Percentiles rank a stretch among this genome's conserved stretches.
These are phyloP conservation scores for Polypterus bichir DNA, from an alignment of 2,113 vertebrate genomes.

Conservation along the genomic window DNA sequence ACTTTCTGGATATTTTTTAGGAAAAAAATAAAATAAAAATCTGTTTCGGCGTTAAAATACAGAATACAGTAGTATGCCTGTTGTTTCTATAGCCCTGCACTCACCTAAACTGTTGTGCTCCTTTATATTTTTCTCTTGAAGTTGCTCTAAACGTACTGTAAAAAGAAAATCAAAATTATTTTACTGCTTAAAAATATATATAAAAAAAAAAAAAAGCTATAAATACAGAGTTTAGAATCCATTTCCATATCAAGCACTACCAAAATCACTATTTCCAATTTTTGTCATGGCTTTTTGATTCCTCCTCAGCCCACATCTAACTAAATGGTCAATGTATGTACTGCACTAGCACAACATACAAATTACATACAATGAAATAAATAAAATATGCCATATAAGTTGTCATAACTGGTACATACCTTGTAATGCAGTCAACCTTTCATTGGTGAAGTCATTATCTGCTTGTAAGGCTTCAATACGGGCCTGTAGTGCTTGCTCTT, in stretches of 20 bases:
- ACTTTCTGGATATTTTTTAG: too few relatives aligned
- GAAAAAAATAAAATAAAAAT: too few relatives aligned
- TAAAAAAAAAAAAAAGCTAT: neutral
- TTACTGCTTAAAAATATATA: conserved; percentile 47
- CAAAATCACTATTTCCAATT: too few relatives aligned
- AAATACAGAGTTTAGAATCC: too few relatives aligned
- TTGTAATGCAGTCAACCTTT: conserved; percentile 86
- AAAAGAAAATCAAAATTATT: conserved; percentile 67
- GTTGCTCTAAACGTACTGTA: conserved; percentile 94
- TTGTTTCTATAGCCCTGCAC: conserved; percentile 36
- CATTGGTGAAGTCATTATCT: conserved; percentile 96
- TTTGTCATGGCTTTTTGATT: too few relatives aligned
- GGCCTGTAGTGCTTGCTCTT: conserved; percentile 92
- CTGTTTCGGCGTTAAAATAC: too few relatives aligned
- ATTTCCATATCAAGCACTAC: too few relatives aligned
- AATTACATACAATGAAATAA: too few relatives aligned
- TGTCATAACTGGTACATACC: conserved; percentile 39
- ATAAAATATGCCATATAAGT: too few relatives aligned
- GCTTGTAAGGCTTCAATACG: conserved; percentile 94
- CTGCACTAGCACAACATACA: too few relatives aligned
- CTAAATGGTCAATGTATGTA: neutral
- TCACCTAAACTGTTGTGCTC: conserved; percentile 94
- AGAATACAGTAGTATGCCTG: neutral
- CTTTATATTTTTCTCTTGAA: conserved; percentile 96
- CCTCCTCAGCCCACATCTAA: too few relatives aligned